phyloP scores from a whole-genome alignment of 2,113 vertebrate genomes.

The Rhinopomastus cyanomelas region DNA sequence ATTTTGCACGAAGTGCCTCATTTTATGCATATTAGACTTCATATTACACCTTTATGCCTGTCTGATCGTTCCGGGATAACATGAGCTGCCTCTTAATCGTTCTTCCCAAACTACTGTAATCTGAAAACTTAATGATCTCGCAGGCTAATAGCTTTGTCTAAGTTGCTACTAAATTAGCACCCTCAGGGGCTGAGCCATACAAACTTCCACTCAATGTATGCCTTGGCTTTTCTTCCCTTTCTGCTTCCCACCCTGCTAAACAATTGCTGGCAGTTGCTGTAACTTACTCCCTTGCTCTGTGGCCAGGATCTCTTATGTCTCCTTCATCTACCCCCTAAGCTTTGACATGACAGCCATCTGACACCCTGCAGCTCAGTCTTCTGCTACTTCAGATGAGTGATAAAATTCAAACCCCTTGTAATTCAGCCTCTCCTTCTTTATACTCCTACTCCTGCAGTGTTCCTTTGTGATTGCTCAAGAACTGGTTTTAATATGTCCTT shows the following conservation, averaged over 20 bases:
- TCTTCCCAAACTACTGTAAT: neutral
- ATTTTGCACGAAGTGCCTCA: neutral
- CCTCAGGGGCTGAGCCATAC: neutral
- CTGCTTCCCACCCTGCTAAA: neutral
- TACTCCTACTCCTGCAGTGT: neutral
- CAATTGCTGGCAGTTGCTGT: neutral
- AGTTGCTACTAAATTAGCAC: constrained; percentile 29
- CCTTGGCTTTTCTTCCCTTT: constrained; percentile 9
- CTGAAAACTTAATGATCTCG: constrained; percentile 23
- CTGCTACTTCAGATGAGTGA: constrained; percentile 37
- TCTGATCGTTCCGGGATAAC: constrained; percentile 4
- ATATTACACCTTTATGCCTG: neutral
- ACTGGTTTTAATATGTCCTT: neutral
- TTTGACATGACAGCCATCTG: constrained; percentile 9
- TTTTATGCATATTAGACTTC: constrained; percentile 13
- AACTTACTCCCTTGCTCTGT: constrained; percentile 8
- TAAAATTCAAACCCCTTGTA: constrained; percentile 40
- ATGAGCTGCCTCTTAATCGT: constrained; percentile 14
- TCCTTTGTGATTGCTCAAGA: constrained; percentile 51
- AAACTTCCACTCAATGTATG: neutral
- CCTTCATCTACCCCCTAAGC: neutral
- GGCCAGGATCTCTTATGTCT: neutral
- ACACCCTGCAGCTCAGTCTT: neutral
- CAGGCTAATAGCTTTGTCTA: neutral
- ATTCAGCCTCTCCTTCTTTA: constrained; percentile 20